Conservation (phyloP, 2,113 vertebrate species). For the Megalops atlanticus region DNA sequence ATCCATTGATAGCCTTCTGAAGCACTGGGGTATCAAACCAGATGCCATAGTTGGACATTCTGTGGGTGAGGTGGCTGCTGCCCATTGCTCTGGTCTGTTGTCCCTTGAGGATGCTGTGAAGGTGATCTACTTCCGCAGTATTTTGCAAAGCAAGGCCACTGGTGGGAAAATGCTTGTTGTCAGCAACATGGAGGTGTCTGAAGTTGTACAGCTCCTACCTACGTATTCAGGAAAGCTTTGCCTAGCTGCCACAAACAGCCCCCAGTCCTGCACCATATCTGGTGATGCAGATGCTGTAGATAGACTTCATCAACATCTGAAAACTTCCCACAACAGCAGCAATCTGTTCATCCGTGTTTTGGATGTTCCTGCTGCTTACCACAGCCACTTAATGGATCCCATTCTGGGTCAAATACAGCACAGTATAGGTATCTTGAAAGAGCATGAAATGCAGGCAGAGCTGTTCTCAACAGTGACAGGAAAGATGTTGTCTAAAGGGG, state of each 20-base stretch:
- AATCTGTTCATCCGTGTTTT: constrained; percentile 74
- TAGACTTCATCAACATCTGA: constrained; percentile 61
- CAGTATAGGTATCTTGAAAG: constrained; percentile 56
- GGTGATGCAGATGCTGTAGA: constrained; percentile 70
- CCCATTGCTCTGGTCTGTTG: constrained; percentile 79
- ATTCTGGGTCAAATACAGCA: constrained; percentile 68
- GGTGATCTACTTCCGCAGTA: constrained; percentile 75
- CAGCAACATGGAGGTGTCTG: constrained; percentile 70
- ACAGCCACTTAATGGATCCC: constrained; percentile 81
- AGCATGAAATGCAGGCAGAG: constrained; percentile 58
- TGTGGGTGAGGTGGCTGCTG: constrained; percentile 80
- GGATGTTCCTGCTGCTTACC: constrained; percentile 76
- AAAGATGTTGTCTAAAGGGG: constrained; percentile 52
- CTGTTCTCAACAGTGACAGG: constrained; percentile 81
- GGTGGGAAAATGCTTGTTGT: constrained; percentile 81
- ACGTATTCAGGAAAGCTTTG: constrained; percentile 66
- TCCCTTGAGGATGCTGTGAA: constrained; percentile 81
- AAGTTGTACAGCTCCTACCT: constrained; percentile 61
- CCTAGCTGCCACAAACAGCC: constrained; percentile 83
- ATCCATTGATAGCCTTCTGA: constrained; percentile 71
- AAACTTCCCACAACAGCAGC: constrained; percentile 52
- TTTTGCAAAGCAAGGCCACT: constrained; percentile 71
- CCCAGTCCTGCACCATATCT: constrained; percentile 79
- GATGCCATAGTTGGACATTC: constrained; percentile 73
- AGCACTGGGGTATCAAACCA: constrained; percentile 77